Evolutionary conservation across 2,797 vertebrate genomes (phyloP).

Genomic region (Propithecus perrieri): DNA sequence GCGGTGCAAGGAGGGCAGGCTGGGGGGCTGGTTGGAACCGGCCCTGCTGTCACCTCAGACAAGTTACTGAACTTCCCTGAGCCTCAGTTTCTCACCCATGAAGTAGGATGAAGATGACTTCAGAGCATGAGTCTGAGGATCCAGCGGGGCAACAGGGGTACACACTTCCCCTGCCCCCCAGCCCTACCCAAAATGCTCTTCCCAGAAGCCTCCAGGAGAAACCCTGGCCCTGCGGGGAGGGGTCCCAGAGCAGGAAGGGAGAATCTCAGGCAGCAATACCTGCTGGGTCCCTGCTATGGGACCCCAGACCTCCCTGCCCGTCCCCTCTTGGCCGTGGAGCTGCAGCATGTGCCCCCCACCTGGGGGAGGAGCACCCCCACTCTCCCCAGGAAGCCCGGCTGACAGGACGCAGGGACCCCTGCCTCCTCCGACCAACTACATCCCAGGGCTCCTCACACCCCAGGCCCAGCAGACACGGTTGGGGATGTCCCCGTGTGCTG

Average conservation of each 20-base stretch:
- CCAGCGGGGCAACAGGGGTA: too few species aligned
- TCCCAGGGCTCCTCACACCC: not conserved
- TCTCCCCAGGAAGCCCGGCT: not conserved
- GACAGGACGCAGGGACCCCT: not conserved
- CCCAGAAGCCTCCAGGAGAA: not conserved
- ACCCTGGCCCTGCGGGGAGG: not conserved
- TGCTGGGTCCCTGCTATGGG: not conserved
- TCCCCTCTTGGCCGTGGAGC: not conserved
- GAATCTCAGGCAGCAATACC: not conserved
- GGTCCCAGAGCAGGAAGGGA: not conserved
- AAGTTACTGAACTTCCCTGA: not conserved
- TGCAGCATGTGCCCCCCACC: not conserved
- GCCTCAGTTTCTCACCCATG: not conserved
- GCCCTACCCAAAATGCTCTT: not conserved
- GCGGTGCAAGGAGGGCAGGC: not conserved
- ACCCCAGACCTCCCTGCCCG: not conserved
- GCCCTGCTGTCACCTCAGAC: not conserved
- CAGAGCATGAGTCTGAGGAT: not conserved
- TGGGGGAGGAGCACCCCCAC: accelerated
- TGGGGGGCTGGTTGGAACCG: not conserved
- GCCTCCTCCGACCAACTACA: accelerated
- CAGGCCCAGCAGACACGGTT: too few species aligned
- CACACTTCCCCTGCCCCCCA: too few species aligned
- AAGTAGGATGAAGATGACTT: not conserved
- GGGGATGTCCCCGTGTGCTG: accelerated